phyloP scores from a whole-genome alignment of 2,113 vertebrate species.

The Papio anubis region DNA sequence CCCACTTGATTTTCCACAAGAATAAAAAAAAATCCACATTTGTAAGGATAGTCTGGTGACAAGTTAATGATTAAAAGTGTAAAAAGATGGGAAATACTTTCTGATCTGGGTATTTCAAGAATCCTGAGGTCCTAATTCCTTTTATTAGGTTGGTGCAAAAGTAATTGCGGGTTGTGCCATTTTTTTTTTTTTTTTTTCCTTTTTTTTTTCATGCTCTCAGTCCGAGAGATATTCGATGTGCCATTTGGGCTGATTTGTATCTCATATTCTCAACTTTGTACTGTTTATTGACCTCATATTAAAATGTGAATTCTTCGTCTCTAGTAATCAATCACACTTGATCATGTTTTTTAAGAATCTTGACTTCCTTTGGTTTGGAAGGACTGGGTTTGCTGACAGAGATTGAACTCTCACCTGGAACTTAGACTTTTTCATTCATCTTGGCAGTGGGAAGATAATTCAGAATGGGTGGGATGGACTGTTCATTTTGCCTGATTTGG shows the following conservation, averaged over 20 bases:
- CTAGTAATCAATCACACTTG: constrained; percentile 8
- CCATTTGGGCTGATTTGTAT: background rate
- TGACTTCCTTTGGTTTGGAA: constrained; percentile 51
- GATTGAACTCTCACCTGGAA: background rate
- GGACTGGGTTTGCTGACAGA: background rate
- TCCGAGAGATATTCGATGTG: background rate
- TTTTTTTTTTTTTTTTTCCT: background rate
- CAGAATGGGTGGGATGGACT: background rate
- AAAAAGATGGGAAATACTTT: constrained; percentile 34
- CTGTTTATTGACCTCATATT: background rate
- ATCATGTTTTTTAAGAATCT: constrained; percentile 16
- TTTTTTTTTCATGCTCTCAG: background rate
- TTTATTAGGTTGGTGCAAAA: background rate
- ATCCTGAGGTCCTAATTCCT: background rate
- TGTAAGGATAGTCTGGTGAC: background rate
- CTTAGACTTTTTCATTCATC: constrained; percentile 20
- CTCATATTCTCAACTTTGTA: background rate
- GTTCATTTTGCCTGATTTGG: constrained; percentile 35
- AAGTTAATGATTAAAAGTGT: background rate
- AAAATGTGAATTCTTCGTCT: constrained; percentile 48
- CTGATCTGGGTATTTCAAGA: constrained; percentile 10
- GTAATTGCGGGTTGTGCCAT: background rate
- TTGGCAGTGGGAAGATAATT: constrained; percentile 48
- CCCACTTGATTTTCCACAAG: background rate
- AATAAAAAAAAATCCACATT: background rate